Conservation (phyloP, 2,797 vertebrate species). For the Carduelis carduelis region DNA sequence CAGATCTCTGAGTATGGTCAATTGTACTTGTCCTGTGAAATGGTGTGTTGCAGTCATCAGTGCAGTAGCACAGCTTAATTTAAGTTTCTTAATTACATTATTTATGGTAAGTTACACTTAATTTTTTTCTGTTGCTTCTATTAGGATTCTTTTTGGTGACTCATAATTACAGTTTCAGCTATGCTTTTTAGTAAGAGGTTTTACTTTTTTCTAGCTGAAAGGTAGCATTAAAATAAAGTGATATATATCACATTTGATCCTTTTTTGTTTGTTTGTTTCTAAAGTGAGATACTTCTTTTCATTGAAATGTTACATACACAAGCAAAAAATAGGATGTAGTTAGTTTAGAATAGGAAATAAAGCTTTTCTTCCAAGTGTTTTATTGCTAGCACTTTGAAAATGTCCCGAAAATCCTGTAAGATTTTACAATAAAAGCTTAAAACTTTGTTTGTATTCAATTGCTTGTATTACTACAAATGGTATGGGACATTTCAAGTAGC, state of each 20-base stretch:
- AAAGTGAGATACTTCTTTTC: neutral
- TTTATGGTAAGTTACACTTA: neutral
- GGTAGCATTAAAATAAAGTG: neutral
- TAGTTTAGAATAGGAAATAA: neutral
- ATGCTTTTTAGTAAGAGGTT: neutral
- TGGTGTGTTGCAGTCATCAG: neutral
- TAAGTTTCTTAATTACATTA: neutral
- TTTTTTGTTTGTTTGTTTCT: neutral
- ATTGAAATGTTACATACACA: neutral
- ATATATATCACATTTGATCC: neutral
- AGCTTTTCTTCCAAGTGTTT: neutral
- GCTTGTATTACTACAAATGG: neutral
- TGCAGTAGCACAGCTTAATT: neutral
- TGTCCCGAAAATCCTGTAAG: neutral
- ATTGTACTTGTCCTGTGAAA: neutral
- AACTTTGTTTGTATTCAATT: neutral
- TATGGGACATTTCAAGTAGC: neutral
- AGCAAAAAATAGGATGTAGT: neutral
- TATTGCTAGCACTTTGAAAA: neutral
- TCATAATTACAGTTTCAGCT: neutral
- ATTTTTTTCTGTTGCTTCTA: neutral
- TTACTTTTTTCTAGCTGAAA: neutral
- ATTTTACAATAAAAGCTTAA: neutral
- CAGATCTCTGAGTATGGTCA: neutral
- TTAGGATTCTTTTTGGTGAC: neutral